These are phyloP conservation scores for Sorex fumeus DNA, from an alignment of 2,113 vertebrate genomes.

Conservation along the genomic window DNA sequence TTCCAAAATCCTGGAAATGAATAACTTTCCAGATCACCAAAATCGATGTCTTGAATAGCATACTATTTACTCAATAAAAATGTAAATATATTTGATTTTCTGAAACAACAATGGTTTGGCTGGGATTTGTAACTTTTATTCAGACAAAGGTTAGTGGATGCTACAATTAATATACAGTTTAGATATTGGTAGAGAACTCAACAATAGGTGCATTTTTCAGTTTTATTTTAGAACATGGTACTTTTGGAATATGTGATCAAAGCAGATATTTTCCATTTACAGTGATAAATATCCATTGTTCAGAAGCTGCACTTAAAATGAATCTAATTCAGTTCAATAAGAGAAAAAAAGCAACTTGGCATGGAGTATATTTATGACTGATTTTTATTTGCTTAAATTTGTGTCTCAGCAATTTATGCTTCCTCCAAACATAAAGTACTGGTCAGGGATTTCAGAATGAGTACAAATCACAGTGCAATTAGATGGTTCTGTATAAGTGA, in stretches of 20 bases:
- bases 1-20: conserved; percentile 69
- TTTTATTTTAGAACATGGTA: conserved; percentile 45
- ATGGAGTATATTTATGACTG: not conserved
- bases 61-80: conserved; percentile 84
- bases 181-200: conserved; percentile 37
- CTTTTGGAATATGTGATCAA: not conserved
- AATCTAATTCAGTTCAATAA: conserved; percentile 22
- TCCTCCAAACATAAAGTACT: not conserved
- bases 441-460: conserved; percentile 7
- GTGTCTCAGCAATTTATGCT: conserved; percentile 42
- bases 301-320: conserved; percentile 64
- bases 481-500: not conserved
- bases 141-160: conserved; percentile 60
- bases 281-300: conserved; percentile 37
- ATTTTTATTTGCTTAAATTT: conserved; percentile 67
- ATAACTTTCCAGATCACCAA: conserved; percentile 72
- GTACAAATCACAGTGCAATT: not conserved
- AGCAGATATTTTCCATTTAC: not conserved
- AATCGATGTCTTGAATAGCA: conserved; percentile 72
- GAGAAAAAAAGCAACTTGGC: not conserved
- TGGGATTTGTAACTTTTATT: conserved; percentile 56
- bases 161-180: conserved; percentile 57
- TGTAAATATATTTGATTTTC: conserved; percentile 78
- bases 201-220: not conserved
- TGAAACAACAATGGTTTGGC: conserved; percentile 69